Conservation (phyloP, 2,888 invertebrate species). For the Chrysolina oricalcia region DNA sequence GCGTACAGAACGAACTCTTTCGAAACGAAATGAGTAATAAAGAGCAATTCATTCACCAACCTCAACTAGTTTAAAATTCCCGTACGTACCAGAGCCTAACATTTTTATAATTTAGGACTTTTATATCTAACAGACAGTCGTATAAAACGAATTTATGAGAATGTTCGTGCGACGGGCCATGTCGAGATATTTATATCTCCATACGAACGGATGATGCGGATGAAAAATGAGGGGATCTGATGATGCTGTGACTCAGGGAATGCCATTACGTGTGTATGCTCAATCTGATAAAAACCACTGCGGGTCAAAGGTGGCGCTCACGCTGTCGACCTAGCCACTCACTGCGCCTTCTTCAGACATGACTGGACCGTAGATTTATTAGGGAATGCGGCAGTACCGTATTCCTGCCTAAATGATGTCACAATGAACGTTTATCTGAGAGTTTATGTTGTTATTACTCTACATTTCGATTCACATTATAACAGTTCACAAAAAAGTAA, state of each 20-base stretch:
- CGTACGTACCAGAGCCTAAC: conserved; percentile 36
- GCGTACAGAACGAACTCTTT: background rate
- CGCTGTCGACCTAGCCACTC: conserved; percentile 64
- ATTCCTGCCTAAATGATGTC: background rate
- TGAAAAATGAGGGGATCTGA: conserved; percentile 56
- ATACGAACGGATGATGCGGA: conserved; percentile 46
- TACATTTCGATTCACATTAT: too few species aligned
- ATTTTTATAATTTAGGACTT: conserved; percentile 56
- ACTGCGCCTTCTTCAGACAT: conserved; percentile 51
- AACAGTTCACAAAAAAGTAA: too few species aligned
- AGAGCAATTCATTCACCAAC: background rate
- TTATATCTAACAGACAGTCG: conserved; percentile 57
- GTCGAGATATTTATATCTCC: conserved; percentile 57
- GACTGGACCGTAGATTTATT: conserved; percentile 44
- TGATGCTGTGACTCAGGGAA: conserved; percentile 64
- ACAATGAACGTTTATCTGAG: background rate
- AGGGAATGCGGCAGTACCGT: conserved; percentile 31
- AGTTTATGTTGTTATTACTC: background rate
- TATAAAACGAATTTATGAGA: conserved; percentile 61
- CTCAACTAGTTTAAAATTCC: conserved; percentile 28
- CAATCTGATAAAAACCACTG: conserved; percentile 68
- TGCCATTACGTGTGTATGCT: conserved; percentile 70
- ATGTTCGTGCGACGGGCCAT: conserved; percentile 50
- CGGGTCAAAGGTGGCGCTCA: conserved; percentile 67
- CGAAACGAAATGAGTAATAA: background rate